Conservation (phyloP, 1,140 invertebrate species). For the Teleopsis dalmanni region DNA sequence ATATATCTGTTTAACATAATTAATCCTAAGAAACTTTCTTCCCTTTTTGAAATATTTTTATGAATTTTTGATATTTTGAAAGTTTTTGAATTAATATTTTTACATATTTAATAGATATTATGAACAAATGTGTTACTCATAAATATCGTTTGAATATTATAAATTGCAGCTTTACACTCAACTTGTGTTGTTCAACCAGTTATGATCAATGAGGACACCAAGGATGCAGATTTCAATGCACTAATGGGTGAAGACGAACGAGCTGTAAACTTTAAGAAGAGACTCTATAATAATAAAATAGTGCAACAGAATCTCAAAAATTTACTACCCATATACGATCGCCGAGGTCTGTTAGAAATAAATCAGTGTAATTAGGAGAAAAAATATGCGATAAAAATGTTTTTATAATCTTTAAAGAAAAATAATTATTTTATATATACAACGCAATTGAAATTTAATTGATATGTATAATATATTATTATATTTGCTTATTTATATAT, state of each 20-base stretch:
- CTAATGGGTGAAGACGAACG: constrained; percentile 30
- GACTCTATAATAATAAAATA: constrained; percentile 23
- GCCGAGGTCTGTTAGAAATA: constrained; percentile 30
- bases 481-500: background rate
- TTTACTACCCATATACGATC: constrained; percentile 25
- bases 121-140: too few species aligned
- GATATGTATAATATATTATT: background rate
- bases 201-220: constrained; percentile 30
- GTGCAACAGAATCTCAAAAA: constrained; percentile 19
- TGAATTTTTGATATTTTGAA: background rate
- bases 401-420: background rate
- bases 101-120: too few species aligned
- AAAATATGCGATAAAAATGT: background rate
- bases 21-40: too few species aligned
- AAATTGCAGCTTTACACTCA: constrained; percentile 29
- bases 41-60: background rate
- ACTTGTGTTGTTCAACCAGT: constrained; percentile 25
- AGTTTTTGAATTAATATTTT: background rate
- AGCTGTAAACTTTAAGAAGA: constrained; percentile 29
- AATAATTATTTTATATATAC: background rate
- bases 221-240: constrained; percentile 37
- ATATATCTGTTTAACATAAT: too few species aligned
- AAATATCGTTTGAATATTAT: too few species aligned
- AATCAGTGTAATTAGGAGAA: constrained; percentile 19
- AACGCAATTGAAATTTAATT: background rate